A percentile compares a stretch with the other conserved stretches of the same genome.
Conservation (phyloP, 2,888 invertebrate species). For the Candidula unifasciata region DNA sequence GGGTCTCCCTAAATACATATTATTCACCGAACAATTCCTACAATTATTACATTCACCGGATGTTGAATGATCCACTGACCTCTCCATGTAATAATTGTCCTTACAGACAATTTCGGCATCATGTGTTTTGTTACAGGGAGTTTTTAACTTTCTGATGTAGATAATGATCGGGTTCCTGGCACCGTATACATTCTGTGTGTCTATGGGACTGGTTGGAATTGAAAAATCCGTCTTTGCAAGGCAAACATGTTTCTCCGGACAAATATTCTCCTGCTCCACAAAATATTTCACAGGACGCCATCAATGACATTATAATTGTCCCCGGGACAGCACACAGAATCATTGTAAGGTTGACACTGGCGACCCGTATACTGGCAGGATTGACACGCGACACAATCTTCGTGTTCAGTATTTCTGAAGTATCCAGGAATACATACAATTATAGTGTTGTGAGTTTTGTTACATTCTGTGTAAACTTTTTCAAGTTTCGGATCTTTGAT, state of each 20-base stretch:
- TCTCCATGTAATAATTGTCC: neutral
- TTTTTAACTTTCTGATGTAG: neutral
- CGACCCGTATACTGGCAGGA: neutral
- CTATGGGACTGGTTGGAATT: neutral
- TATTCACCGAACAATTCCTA: neutral
- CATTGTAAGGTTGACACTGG: neutral
- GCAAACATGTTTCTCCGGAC: neutral
- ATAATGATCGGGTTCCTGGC: neutral
- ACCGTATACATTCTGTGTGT: neutral
- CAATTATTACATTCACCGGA: neutral
- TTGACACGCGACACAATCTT: neutral
- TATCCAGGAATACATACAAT: neutral
- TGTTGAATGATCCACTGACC: no score
- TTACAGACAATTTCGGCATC: neutral
- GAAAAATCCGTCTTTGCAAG: neutral
- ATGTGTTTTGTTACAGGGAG: neutral
- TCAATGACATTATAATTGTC: neutral
- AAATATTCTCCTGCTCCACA: constrained; percentile 16
- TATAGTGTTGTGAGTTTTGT: neutral
- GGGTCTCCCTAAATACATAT: neutral
- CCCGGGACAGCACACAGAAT: constrained; percentile 1
- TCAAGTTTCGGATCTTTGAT: neutral
- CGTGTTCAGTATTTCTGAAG: neutral
- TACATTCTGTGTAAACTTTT: neutral
- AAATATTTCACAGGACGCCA: neutral